A percentile compares a stretch with the other conserved stretches of the same genome.
These are phyloP conservation scores for Varecia variegata DNA, from an alignment of 2,797 vertebrate genomes.

Conservation along the genomic window DNA sequence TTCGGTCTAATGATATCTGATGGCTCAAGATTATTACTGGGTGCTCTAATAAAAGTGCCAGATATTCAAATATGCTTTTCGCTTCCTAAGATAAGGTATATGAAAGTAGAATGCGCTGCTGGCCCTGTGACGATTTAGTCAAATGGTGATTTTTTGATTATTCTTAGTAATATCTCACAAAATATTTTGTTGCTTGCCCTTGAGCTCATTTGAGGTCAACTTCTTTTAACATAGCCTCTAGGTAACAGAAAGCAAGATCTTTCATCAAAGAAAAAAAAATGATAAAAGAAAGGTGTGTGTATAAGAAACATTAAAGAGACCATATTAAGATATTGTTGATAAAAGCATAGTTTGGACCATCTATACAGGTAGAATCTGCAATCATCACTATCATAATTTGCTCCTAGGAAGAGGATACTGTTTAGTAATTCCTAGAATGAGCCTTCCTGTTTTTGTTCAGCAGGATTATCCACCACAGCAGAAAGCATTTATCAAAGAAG, in stretches of 20 bases:
- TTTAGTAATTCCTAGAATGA: neutral
- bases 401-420: neutral
- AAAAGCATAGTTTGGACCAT: neutral
- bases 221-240: neutral
- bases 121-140: neutral
- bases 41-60: constrained; percentile 22
- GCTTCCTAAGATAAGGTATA: neutral
- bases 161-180: neutral
- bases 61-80: constrained; percentile 41
- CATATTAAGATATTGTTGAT: neutral
- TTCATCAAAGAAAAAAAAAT: neutral
- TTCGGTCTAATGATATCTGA: constrained; percentile 55
- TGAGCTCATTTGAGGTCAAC: neutral
- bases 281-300: neutral
- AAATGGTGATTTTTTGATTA: constrained; percentile 19
- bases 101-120: neutral
- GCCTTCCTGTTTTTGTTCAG: neutral
- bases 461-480: neutral
- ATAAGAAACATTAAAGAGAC: neutral
- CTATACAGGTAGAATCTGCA: neutral
- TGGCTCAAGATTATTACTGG: constrained; percentile 50
- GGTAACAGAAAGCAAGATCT: neutral
- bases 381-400: neutral
- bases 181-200: neutral
- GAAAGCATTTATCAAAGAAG: neutral